Evolutionary conservation across 2,888 invertebrate species (phyloP).

Genomic region (Acanthosoma haemorrhoidale): DNA sequence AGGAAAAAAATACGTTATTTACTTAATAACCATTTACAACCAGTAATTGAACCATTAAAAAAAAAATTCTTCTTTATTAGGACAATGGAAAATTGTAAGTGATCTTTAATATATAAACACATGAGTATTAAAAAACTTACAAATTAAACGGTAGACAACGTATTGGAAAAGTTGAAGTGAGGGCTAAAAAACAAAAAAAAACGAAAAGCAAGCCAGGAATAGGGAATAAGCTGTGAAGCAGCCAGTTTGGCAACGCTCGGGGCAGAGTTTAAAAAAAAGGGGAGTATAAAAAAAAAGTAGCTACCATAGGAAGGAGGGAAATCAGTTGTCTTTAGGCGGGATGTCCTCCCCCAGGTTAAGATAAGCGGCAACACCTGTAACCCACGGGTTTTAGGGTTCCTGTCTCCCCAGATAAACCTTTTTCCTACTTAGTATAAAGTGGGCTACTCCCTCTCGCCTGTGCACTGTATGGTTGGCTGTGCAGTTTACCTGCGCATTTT

Average conservation of each 20-base stretch:
- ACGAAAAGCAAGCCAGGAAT: not conserved
- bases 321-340: not conserved
- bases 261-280: not conserved
- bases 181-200: not conserved
- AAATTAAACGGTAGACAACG: not conserved
- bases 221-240: not conserved
- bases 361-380: not conserved
- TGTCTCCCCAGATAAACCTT: not conserved
- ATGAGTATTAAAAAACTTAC: too few species aligned
- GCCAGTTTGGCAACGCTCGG: slow-evolving; percentile 5
- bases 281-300: not conserved
- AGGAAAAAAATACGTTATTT: too few species aligned
- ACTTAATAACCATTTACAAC: too few species aligned
- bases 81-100: too few species aligned
- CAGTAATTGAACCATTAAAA: too few species aligned
- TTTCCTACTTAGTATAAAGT: not conserved
- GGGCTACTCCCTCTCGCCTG: not conserved
- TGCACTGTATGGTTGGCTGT: too few species aligned
- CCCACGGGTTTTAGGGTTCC: not conserved
- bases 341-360: not conserved
- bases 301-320: not conserved
- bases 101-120: too few species aligned
- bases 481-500: not conserved
- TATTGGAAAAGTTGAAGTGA: not conserved
- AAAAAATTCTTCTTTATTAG: too few species aligned